Conservation (phyloP, 1,140 invertebrate species). For the Drosophila repletoides region DNA sequence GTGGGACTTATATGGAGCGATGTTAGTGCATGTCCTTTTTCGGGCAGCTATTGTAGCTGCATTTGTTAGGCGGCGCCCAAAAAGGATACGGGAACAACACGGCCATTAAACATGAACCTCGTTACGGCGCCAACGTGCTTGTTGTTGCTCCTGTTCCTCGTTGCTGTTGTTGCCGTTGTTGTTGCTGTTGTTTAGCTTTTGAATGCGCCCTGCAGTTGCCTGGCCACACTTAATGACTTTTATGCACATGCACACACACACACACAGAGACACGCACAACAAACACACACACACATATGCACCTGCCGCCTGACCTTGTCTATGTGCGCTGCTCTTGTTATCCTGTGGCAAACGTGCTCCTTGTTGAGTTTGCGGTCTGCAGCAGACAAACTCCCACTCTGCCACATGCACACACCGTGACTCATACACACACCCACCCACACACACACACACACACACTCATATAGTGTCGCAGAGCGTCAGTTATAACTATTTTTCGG, state of each 20-base stretch:
- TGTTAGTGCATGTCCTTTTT: conserved; percentile 77
- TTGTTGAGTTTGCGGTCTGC: conserved; percentile 65
- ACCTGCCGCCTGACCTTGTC: conserved; percentile 36
- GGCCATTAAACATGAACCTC: conserved; percentile 80
- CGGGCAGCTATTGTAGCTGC: conserved; percentile 58
- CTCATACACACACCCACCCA: too few species aligned
- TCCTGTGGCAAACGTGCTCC: conserved; percentile 57
- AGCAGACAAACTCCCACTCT: conserved; percentile 43
- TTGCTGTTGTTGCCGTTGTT: conserved; percentile 18
- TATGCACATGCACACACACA: conserved; percentile 46
- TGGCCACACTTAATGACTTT: conserved; percentile 74
- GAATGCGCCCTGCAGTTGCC: conserved; percentile 59
- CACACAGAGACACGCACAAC: conserved; percentile 29
- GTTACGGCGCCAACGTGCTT: conserved; percentile 68
- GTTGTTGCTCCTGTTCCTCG: conserved; percentile 51
- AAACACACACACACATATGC: conserved; percentile 10
- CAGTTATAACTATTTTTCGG: conserved; percentile 59
- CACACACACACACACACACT: not conserved
- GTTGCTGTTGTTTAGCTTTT: conserved; percentile 52
- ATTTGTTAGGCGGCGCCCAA: conserved; percentile 43
- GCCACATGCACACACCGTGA: not conserved
- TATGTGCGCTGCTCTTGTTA: conserved; percentile 28
- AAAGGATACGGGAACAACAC: conserved; percentile 47
- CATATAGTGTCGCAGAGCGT: conserved; percentile 9
- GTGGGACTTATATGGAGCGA: conserved; percentile 45